Evolutionary conservation across 1,140 invertebrate species (phyloP).

Genomic region (Acyrthosiphon pisum): DNA sequence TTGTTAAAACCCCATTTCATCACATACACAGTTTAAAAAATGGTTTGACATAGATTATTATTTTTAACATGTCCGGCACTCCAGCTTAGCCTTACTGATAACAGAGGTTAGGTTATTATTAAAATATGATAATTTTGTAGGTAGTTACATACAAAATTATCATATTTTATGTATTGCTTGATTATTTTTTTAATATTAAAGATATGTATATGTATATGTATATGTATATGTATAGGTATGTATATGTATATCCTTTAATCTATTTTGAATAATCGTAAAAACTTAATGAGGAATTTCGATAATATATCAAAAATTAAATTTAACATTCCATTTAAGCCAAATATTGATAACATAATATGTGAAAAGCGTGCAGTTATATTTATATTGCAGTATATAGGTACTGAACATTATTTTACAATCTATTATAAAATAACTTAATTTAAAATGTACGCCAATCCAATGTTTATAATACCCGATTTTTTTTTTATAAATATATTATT

Average conservation of each 20-base stretch:
- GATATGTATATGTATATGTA: too few relatives aligned
- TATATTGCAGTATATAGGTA: too few relatives aligned
- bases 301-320: background rate
- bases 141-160: background rate
- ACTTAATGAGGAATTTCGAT: background rate
- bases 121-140: background rate
- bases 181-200: background rate
- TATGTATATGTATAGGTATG: too few relatives aligned
- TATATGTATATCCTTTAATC: background rate
- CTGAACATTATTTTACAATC: background rate
- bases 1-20: slow-evolving; percentile 4
- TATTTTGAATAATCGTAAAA: background rate
- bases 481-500: background rate
- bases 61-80: background rate
- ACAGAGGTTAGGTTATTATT: background rate
- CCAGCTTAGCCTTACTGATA: background rate
- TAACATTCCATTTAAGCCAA: background rate
- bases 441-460: background rate
- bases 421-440: background rate
- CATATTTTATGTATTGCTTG: background rate
- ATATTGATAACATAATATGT: too few relatives aligned
- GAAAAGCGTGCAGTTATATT: too few relatives aligned
- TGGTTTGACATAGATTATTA: background rate
- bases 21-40: background rate
- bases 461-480: too few relatives aligned